Conservation (phyloP, 1,140 invertebrate species). For the Fragariocoptes setiger region DNA sequence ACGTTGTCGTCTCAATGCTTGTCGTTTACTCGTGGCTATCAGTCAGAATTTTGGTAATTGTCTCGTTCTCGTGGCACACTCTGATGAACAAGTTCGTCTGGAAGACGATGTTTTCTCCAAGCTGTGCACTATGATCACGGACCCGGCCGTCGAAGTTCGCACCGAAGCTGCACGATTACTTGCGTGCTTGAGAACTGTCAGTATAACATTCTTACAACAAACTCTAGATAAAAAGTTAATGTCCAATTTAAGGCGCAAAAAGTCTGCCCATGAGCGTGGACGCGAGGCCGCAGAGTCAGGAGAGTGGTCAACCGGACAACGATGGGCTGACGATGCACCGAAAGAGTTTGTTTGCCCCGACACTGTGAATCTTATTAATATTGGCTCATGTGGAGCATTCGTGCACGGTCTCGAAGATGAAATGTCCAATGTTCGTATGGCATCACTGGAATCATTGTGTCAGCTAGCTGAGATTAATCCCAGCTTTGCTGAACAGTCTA, state of each 20-base stretch:
- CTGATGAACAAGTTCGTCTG: constrained; percentile 26
- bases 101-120: constrained; percentile 87
- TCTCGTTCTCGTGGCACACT: constrained; percentile 12
- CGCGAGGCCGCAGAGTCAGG: constrained; percentile 42
- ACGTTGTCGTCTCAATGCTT: constrained; percentile 48
- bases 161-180: constrained; percentile 32
- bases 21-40: constrained; percentile 51
- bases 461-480: constrained; percentile 47
- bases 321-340: constrained; percentile 60
- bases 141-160: constrained; percentile 51
- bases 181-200: constrained; percentile 38
- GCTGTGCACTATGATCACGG: constrained; percentile 68
- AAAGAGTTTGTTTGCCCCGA: constrained; percentile 40
- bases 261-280: constrained; percentile 46
- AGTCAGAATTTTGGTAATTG: constrained; percentile 48
- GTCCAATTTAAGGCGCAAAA: constrained; percentile 48
- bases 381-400: constrained; percentile 84
- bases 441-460: constrained; percentile 72
- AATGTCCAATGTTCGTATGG: constrained; percentile 68
- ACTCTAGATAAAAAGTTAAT: constrained; percentile 96
- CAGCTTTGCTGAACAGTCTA: constrained; percentile 45
- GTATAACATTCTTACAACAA: constrained; percentile 60
- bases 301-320: constrained; percentile 63
- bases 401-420: constrained; percentile 96
- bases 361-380: constrained; percentile 47